phyloP scores from a whole-genome alignment of 1,140 invertebrate genomes.

The Drosophila subobscura region DNA sequence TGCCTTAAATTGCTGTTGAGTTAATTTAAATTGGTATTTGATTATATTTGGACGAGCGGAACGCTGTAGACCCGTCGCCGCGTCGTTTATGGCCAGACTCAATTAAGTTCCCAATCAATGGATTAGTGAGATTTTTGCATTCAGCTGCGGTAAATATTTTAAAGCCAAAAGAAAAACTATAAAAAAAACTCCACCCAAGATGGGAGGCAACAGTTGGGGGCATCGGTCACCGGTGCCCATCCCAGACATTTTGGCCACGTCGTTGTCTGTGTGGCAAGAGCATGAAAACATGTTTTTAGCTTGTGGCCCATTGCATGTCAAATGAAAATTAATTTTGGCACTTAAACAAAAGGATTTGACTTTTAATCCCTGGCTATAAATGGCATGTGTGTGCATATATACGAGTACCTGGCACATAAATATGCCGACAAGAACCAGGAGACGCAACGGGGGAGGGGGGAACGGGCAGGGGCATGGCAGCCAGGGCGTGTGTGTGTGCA shows the following conservation, averaged over 20 bases:
- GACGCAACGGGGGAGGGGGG: no score
- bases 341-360: slow-evolving; percentile 82
- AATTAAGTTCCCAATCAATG: slow-evolving; percentile 76
- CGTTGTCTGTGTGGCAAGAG: no score
- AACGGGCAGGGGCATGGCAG: background rate
- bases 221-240: slow-evolving; percentile 35
- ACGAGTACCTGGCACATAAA: slow-evolving; percentile 53
- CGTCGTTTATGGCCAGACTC: slow-evolving; percentile 76
- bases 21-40: slow-evolving; percentile 82
- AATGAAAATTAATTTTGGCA: slow-evolving; percentile 82
- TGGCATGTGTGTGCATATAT: slow-evolving; percentile 64
- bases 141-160: slow-evolving; percentile 59
- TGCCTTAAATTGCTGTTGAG: slow-evolving; percentile 79
- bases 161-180: slow-evolving; percentile 18
- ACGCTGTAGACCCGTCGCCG: slow-evolving; percentile 10
- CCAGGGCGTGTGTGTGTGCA: slow-evolving; percentile 27
- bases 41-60: slow-evolving; percentile 71
- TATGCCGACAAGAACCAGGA: slow-evolving; percentile 20
- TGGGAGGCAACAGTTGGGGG: slow-evolving; percentile 13
- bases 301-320: slow-evolving; percentile 76
- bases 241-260: slow-evolving; percentile 21
- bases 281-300: slow-evolving; percentile 62
- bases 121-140: slow-evolving; percentile 72
- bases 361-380: slow-evolving; percentile 82
- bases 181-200: slow-evolving; percentile 57